phyloP scores from a whole-genome alignment of 1,140 invertebrate species.

The Ectropis grisescens region DNA sequence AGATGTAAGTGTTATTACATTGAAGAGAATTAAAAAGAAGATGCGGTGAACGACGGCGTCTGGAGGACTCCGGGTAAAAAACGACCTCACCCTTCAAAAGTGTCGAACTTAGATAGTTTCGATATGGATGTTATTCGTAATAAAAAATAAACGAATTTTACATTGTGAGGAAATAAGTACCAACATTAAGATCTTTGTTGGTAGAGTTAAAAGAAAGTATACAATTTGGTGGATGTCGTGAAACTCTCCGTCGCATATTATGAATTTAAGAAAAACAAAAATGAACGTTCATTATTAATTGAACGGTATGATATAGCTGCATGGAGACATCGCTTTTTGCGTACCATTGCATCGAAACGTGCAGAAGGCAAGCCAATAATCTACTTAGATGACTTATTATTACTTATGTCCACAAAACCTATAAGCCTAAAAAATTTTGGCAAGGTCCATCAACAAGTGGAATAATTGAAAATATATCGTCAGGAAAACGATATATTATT shows the following conservation, averaged over 20 bases:
- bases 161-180: slow-evolving; percentile 11
- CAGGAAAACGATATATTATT: slow-evolving; percentile 15
- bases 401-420: slow-evolving; percentile 18
- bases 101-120: slow-evolving; percentile 14
- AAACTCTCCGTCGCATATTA: slow-evolving; percentile 11
- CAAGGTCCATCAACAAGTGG: slow-evolving; percentile 15
- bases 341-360: slow-evolving; percentile 10
- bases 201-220: slow-evolving; percentile 10
- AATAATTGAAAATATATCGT: slow-evolving; percentile 12
- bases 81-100: slow-evolving; percentile 6
- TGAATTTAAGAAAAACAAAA: slow-evolving; percentile 18
- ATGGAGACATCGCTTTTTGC: slow-evolving; percentile 11
- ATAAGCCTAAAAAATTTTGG: slow-evolving; percentile 17
- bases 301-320: slow-evolving; percentile 10
- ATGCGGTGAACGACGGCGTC: slow-evolving; percentile 1
- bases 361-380: slow-evolving; percentile 15
- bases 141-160: slow-evolving; percentile 19
- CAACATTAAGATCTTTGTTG: slow-evolving; percentile 10
- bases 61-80: slow-evolving; percentile 8
- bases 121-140: slow-evolving; percentile 14
- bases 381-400: slow-evolving; percentile 17
- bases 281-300: slow-evolving; percentile 8
- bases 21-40: slow-evolving; percentile 3
- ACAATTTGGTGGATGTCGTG: slow-evolving; percentile 10
- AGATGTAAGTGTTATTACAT: slow-evolving; percentile 3